Conservation (phyloP, 2,797 vertebrate genomes). For the Ptychobarbus kaznakovi region DNA sequence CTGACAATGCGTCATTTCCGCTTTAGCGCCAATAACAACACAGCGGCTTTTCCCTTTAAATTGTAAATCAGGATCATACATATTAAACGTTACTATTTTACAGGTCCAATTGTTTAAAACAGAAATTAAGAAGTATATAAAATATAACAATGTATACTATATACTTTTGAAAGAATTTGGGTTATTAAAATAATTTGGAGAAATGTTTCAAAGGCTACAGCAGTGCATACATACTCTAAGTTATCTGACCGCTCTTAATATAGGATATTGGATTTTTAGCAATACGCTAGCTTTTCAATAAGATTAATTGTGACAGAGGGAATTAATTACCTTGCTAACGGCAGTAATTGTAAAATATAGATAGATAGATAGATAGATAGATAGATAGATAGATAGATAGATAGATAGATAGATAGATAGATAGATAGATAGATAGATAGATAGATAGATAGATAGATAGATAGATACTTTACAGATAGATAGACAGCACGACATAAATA, state of each 20-base stretch:
- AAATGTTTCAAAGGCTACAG: background rate
- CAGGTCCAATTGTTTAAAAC: background rate
- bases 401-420: conserved; percentile 1
- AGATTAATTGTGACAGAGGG: background rate
- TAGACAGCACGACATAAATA: background rate
- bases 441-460: conserved; percentile 1
- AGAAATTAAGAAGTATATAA: background rate
- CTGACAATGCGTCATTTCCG: conserved; percentile 45
- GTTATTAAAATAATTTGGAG: background rate
- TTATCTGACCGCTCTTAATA: background rate
- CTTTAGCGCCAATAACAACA: conserved; percentile 29
- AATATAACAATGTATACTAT: background rate
- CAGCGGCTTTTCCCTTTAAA: background rate
- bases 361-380: background rate
- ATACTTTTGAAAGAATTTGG: background rate
- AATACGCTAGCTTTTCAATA: background rate
- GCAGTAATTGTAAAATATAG: background rate
- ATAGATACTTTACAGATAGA: background rate
- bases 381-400: background rate
- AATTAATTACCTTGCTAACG: background rate
- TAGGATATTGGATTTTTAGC: background rate
- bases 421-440: conserved; percentile 6
- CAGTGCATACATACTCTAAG: background rate
- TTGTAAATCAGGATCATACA: background rate
- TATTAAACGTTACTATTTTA: background rate